Conservation (phyloP, 2,113 vertebrate species). For the Charina bottae region DNA sequence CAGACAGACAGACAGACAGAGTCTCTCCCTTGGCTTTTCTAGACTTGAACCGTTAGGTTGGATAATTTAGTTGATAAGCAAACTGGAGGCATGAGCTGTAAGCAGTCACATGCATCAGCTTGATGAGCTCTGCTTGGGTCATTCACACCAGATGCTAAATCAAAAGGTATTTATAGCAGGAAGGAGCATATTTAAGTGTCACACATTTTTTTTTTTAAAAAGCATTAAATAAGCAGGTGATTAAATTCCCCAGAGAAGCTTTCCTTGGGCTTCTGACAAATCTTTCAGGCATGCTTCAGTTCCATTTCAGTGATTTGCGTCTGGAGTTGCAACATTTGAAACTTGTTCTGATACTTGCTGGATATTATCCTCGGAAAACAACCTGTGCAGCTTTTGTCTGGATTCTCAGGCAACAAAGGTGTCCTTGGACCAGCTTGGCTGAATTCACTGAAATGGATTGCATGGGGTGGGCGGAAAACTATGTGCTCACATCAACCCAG, state of each 20-base stretch:
- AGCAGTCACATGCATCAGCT: neutral
- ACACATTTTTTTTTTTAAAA: neutral
- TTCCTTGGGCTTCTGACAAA: neutral
- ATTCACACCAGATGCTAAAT: slow-evolving; percentile 1
- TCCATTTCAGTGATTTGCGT: neutral
- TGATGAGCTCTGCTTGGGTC: neutral
- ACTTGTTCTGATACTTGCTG: neutral
- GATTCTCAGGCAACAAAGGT: no score
- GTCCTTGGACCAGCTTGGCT: neutral
- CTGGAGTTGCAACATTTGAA: neutral
- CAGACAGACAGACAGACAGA: neutral
- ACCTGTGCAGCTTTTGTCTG: neutral
- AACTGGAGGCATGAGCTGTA: neutral
- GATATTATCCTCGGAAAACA: neutral
- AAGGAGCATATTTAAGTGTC: neutral
- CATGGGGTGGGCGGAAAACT: neutral
- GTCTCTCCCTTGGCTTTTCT: neutral
- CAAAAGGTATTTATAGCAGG: neutral
- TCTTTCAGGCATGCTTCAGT: neutral
- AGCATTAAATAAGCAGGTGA: neutral
- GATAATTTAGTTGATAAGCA: neutral
- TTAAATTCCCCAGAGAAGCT: neutral
- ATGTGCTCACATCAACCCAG: neutral
- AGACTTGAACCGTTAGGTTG: neutral
- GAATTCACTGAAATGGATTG: neutral